phyloP scores from a whole-genome alignment of 2,888 invertebrate species.

The Morpho helenor region DNA sequence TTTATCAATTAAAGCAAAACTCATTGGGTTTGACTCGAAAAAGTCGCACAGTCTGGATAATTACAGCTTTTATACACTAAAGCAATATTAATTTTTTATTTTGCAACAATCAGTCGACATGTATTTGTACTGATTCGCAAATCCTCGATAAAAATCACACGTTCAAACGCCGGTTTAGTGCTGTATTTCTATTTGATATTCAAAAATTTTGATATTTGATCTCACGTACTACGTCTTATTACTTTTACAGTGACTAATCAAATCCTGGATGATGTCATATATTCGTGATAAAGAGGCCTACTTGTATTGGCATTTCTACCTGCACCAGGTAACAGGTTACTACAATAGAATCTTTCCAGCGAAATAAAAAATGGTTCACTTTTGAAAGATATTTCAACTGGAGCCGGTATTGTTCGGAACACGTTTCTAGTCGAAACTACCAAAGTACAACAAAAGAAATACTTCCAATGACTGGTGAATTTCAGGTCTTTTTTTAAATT shows the following conservation, averaged over 20 bases:
- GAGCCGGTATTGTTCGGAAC: constrained; percentile 19
- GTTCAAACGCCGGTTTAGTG: too few species aligned
- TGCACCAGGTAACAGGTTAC: constrained; percentile 31
- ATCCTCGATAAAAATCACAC: too few species aligned
- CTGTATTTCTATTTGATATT: too few species aligned
- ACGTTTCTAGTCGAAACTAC: constrained; percentile 12
- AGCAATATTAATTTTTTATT: too few species aligned
- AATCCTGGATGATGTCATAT: constrained; percentile 14
- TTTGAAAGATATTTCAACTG: constrained; percentile 20
- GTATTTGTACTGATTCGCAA: too few species aligned
- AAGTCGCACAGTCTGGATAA: too few species aligned
- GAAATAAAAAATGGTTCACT: constrained; percentile 23
- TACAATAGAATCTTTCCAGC: constrained; percentile 21
- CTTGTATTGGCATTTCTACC: constrained; percentile 28
- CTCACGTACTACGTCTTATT: too few species aligned
- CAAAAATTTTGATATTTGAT: too few species aligned
- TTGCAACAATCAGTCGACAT: too few species aligned
- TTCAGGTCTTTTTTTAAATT: constrained; percentile 1
- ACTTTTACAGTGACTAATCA: constrained; percentile 2
- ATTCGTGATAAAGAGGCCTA: constrained; percentile 20
- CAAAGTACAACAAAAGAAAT: constrained; percentile 6
- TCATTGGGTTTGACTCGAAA: too few species aligned
- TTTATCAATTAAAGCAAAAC: too few species aligned
- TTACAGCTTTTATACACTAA: too few species aligned
- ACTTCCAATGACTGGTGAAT: constrained; percentile 3